Percentiles rank a stretch among this genome's conserved stretches.
phyloP scores from a whole-genome alignment of 2,888 invertebrate genomes.

The Apantesis nais region DNA sequence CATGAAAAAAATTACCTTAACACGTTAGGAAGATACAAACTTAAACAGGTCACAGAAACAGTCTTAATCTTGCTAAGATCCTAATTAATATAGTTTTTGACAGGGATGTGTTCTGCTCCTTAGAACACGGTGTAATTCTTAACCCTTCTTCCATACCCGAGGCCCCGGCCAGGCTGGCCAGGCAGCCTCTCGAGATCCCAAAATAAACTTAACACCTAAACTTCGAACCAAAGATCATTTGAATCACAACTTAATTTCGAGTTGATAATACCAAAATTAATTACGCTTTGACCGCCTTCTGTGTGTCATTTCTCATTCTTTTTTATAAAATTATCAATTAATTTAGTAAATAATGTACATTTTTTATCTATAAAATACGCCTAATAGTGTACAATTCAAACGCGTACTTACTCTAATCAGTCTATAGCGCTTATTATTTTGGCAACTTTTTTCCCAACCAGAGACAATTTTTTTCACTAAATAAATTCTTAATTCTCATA shows the following conservation, averaged over 20 bases:
- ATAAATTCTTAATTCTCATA: constrained; percentile 67
- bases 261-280: constrained; percentile 68
- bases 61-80: constrained; percentile 85
- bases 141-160: constrained; percentile 67
- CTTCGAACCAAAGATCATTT: constrained; percentile 71
- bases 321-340: constrained; percentile 69
- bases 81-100: constrained; percentile 82
- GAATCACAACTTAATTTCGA: constrained; percentile 76
- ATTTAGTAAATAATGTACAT: constrained; percentile 81
- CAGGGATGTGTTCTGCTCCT: constrained; percentile 85
- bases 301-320: constrained; percentile 54
- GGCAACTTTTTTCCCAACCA: constrained; percentile 68
- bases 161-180: constrained; percentile 28
- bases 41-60: constrained; percentile 86
- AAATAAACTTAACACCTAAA: constrained; percentile 73
- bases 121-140: constrained; percentile 81
- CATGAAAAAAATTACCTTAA: constrained; percentile 68
- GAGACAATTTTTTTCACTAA: constrained; percentile 64
- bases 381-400: constrained; percentile 84
- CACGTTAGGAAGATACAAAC: constrained; percentile 82
- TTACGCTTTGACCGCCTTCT: constrained; percentile 72
- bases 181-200: constrained; percentile 71
- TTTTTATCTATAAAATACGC: constrained; percentile 82
- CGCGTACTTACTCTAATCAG: constrained; percentile 85
- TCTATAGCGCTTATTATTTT: constrained; percentile 86